Conservation (phyloP, 2,888 invertebrate genomes). For the Papilio gigon region DNA sequence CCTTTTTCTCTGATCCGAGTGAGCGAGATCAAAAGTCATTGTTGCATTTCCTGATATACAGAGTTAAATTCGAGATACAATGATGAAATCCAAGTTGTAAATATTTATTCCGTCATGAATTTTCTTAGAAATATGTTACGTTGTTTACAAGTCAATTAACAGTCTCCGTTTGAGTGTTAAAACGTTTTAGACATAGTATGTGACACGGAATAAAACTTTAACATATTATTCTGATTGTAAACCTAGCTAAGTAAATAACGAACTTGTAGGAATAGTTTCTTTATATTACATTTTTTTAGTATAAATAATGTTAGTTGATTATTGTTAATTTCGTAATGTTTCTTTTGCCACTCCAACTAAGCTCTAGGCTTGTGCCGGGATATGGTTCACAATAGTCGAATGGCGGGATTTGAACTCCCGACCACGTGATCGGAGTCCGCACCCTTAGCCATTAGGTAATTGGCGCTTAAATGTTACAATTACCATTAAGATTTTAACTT, state of each 20-base stretch:
- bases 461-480: too few species aligned
- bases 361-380: too few species aligned
- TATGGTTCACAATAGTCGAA: too few species aligned
- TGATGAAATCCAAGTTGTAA: not conserved
- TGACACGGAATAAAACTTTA: not conserved
- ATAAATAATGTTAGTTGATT: too few species aligned
- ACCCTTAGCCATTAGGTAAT: too few species aligned
- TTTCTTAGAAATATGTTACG: not conserved
- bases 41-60: constrained; percentile 14
- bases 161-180: constrained; percentile 8
- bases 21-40: constrained; percentile 15
- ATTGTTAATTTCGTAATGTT: too few species aligned
- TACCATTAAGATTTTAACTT: too few species aligned
- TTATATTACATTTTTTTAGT: too few species aligned
- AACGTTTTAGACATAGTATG: constrained; percentile 13
- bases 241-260: not conserved
- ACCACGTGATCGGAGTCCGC: too few species aligned
- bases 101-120: constrained; percentile 6
- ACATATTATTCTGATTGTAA: too few species aligned
- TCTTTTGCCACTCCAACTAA: too few species aligned
- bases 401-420: too few species aligned
- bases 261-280: not conserved
- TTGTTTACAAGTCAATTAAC: constrained; percentile 3
- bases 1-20: not conserved
- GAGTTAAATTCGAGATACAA: constrained; percentile 1